These are phyloP conservation scores for Panzeria rudis DNA, from an alignment of 2,888 invertebrate species.

Conservation along the genomic window DNA sequence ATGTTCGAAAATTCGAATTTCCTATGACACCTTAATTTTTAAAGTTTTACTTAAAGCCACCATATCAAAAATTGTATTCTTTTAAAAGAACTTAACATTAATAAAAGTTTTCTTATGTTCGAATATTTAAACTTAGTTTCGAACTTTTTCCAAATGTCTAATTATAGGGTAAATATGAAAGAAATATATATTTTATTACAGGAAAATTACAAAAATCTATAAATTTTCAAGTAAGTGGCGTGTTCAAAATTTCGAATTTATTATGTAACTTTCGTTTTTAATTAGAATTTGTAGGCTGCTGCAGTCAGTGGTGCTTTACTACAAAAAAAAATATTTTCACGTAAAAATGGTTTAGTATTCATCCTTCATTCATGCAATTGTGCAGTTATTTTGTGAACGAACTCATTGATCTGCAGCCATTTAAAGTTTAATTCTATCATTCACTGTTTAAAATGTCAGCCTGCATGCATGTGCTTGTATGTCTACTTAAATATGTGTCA, in stretches of 20 bases:
- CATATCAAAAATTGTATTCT: no score
- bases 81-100: no score
- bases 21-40: no score
- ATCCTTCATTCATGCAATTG: no score
- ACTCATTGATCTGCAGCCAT: neutral
- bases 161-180: neutral
- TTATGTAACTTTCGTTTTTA: neutral
- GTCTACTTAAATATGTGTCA: neutral
- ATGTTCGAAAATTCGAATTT: neutral
- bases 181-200: no score
- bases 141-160: neutral
- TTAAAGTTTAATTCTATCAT: neutral
- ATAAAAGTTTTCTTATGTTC: neutral
- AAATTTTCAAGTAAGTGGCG: neutral
- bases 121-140: neutral
- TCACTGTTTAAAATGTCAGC: conserved; percentile 6
- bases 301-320: no score
- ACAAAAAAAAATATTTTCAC: no score
- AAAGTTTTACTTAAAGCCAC: no score
- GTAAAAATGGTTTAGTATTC: neutral
- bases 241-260: neutral
- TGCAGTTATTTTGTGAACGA: no score
- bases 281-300: no score
- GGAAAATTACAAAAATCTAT: neutral
- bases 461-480: neutral